Conservation (phyloP, 2,113 vertebrate genomes). For the Zapornia atra region DNA sequence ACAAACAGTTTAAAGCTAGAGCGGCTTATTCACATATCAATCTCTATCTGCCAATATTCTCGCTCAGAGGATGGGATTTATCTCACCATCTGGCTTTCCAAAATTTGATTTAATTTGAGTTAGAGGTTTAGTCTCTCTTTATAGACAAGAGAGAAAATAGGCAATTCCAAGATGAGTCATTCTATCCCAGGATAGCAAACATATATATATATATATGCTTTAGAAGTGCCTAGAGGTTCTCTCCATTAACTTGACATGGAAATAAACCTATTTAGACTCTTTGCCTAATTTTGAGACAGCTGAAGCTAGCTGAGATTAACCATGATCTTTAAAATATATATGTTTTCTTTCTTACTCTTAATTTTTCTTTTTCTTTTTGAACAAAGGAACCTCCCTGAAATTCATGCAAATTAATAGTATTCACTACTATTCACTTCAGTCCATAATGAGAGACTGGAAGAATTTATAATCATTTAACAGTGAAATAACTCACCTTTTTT, state of each 20-base stretch:
- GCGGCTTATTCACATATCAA: not conserved
- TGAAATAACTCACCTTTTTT: not conserved
- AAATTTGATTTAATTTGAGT: not conserved
- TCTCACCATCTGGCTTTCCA: not conserved
- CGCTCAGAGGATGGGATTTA: not conserved
- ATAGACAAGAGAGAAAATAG: not conserved
- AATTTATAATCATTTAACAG: not conserved
- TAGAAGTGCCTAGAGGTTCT: not conserved
- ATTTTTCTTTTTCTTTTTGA: not conserved
- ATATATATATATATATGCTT: not conserved
- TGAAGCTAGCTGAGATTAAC: not conserved
- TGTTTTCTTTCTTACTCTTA: not conserved
- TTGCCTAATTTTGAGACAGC: not conserved
- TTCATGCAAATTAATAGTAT: not conserved
- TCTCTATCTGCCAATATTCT: not conserved
- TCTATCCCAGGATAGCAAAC: not conserved
- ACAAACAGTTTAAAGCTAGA: not conserved
- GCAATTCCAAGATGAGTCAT: not conserved
- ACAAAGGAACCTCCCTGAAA: not conserved
- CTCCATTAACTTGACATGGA: not conserved
- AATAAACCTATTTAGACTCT: not conserved
- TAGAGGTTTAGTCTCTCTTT: not conserved
- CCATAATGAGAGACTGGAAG: not conserved
- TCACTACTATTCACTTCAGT: not conserved
- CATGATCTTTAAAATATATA: not conserved